Base-by-base conservation (phyloP, 2,797 vertebrate species). In the Cirrhinus mrigala region DNA sequence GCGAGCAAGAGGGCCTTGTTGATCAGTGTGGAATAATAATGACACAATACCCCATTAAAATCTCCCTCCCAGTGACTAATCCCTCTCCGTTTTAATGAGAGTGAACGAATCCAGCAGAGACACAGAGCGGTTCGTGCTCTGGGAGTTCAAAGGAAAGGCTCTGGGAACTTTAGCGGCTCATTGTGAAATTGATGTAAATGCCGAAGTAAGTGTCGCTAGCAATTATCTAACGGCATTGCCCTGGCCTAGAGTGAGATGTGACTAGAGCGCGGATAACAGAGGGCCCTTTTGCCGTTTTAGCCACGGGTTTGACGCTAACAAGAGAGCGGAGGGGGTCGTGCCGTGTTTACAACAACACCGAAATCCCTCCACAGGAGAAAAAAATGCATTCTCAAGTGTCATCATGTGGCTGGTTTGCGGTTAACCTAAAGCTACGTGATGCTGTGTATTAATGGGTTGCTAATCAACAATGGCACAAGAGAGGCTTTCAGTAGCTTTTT, bases 161-260 rank as follows among this genome's bases (percentile, higher is more conserved):
- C 88, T 87, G 88, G 85, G 88, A 89, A 89, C 89, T 89, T 89
- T 89, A 89, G 87, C 85, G 66, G 83, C 86, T 89, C 90, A 85
- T 89, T 90, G 90, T 87, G 84, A 90, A 89, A 89, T 88, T 88
- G 88, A 90, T 89, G 88, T 89, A 88, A 90, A 90, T 87, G 90
- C 90, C 71, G 84, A 87, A 86, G 87, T 87, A 88, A 88, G 86
- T 89, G 88, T 88, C 87, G 82, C 64, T 87, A 77, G 87, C 90
- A 88, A 89, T 90, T 90, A 89, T 85, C 88, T 89, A 88, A 89
- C 83, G 66, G 85, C 87, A 48, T 78, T 58, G 82, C 84, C 75
- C 80, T 33, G 71, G 82, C 66, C 71, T 83, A 81, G 86, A 79
- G 86, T 62, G 78, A 89, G 83, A 83, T 86, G 80, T 68, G 82